These are phyloP conservation scores for Ctenoplectra terminalis DNA, from an alignment of 1,140 invertebrate species.

Conservation along the genomic window DNA sequence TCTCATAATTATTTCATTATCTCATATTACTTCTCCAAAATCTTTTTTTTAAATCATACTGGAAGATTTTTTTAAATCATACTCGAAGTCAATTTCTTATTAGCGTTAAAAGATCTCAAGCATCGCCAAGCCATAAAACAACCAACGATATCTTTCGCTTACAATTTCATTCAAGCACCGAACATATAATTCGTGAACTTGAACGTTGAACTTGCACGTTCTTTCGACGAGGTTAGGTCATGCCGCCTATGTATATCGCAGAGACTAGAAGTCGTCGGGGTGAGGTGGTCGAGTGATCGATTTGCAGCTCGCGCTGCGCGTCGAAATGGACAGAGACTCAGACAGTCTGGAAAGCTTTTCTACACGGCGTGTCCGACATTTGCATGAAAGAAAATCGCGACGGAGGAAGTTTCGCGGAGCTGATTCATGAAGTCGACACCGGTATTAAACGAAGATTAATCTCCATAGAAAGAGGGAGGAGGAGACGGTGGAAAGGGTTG, in stretches of 20 bases:
- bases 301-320: background rate
- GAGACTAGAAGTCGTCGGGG: background rate
- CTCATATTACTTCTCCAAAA: too few species aligned
- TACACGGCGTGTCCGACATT: background rate
- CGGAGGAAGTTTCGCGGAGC: slow-evolving; percentile 17
- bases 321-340: background rate
- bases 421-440: slow-evolving; percentile 48
- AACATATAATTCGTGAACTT: background rate
- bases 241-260: background rate
- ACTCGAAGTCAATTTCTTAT: background rate
- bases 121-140: background rate
- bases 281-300: slow-evolving; percentile 3
- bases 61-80: too few species aligned
- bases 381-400: slow-evolving; percentile 38
- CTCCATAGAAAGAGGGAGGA: background rate
- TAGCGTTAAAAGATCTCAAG: background rate
- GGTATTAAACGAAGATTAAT: slow-evolving; percentile 54
- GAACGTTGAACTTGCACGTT: background rate
- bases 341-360: background rate
- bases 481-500: background rate
- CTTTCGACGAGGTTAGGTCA: background rate
- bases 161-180: background rate
- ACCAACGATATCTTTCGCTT: background rate
- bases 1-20: too few species aligned
- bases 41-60: too few species aligned